phyloP scores from a whole-genome alignment of 2,888 invertebrate genomes.

The Callosobruchus maculatus region DNA sequence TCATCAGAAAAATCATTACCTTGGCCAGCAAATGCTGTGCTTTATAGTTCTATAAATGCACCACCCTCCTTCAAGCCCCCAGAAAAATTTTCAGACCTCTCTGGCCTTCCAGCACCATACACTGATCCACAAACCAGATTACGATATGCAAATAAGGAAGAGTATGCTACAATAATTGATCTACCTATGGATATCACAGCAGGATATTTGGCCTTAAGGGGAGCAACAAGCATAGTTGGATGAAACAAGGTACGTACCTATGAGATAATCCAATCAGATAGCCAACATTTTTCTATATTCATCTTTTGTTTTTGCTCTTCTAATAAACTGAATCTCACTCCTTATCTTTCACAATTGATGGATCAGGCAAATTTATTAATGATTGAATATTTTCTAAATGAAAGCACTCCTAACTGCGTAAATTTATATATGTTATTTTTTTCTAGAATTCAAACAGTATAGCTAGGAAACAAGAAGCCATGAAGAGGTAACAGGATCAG shows the following conservation, averaged over 20 bases:
- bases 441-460: too few species aligned
- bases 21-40: conserved; percentile 73
- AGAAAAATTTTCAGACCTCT: conserved; percentile 92
- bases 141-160: conserved; percentile 80
- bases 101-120: conserved; percentile 81
- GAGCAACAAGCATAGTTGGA: conserved; percentile 74
- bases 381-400: too few species aligned
- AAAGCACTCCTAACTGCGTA: too few species aligned
- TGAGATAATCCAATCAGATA: too few species aligned
- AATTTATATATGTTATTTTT: too few species aligned
- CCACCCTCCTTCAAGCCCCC: conserved; percentile 88
- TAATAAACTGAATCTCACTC: too few species aligned
- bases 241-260: conserved; percentile 44
- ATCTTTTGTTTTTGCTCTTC: too few species aligned
- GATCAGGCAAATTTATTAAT: too few species aligned
- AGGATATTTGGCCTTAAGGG: conserved; percentile 82
- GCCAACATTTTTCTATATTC: too few species aligned
- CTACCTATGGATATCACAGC: conserved; percentile 90
- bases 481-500: too few species aligned
- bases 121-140: conserved; percentile 89
- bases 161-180: conserved; percentile 79
- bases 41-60: conserved; percentile 85
- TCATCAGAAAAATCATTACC: conserved; percentile 73
- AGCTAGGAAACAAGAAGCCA: too few species aligned
- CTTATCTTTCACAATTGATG: too few species aligned